A percentile compares a stretch with the other conserved stretches of the same genome.
Conservation (phyloP, 2,113 vertebrate species). For the Pelusios castaneus region DNA sequence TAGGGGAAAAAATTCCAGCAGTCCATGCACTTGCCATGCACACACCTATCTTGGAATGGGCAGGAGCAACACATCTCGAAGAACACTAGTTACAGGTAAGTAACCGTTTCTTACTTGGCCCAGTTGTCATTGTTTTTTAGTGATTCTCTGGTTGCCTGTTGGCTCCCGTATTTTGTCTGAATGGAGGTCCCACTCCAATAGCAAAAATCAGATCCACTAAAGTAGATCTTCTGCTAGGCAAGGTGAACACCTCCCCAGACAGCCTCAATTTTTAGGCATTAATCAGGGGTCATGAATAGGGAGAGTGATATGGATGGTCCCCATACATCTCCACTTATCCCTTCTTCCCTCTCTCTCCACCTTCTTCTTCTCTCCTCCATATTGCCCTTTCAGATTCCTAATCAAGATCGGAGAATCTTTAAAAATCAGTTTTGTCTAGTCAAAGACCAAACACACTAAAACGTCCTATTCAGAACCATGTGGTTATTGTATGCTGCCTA, state of each 20-base stretch:
- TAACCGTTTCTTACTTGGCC: too few relatives aligned
- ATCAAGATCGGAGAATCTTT: neutral
- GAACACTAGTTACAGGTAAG: too few relatives aligned
- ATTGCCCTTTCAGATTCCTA: neutral
- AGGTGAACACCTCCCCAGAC: neutral
- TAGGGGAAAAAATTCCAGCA: too few relatives aligned
- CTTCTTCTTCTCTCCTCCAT: fast-evolving
- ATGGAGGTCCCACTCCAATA: neutral
- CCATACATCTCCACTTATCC: neutral
- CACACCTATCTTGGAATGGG: too few relatives aligned
- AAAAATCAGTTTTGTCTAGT: neutral
- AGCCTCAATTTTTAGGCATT: neutral
- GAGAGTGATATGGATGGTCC: neutral
- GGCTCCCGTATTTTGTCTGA: neutral
- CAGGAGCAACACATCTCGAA: too few relatives aligned
- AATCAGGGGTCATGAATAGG: fast-evolving
- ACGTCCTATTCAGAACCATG: neutral
- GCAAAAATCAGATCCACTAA: neutral
- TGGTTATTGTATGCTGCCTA: neutral
- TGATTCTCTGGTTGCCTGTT: neutral
- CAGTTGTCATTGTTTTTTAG: fast-evolving
- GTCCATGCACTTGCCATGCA: too few relatives aligned
- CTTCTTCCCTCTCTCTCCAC: neutral
- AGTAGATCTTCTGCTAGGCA: neutral
- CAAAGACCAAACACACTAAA: neutral